Base-by-base conservation (phyloP, 1,140 invertebrate genomes). In the Drosophila carrolli region DNA sequence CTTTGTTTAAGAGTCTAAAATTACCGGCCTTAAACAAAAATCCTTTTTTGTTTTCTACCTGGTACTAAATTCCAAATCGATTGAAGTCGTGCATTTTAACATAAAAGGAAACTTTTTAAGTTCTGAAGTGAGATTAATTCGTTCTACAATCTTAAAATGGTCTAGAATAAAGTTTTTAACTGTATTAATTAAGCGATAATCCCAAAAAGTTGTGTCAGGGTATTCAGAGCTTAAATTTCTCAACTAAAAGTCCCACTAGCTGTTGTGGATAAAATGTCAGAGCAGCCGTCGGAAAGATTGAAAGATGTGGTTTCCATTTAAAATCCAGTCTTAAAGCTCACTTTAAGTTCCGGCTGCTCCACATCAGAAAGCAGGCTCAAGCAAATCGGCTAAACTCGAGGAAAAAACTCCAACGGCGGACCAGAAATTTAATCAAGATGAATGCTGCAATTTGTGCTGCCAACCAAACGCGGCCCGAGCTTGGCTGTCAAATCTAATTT, bases 401-500 rank as follows among this genome's bases (percentile, higher is more conserved):
- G 13, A 66, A 68, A 70, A 57, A 55, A 56, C 56, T 70, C 53
- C 68, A 37, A 23, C 60, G 32, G 14, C 44, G 46, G 23, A 63
- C 41, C 50, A 78, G 65, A 73, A 88, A 88, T 89, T 68, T 88
- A 88, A 88, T 88, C 83, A 88, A 84, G 84, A 88, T 89, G 83
- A 88, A 88, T 88, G 83, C 73, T 78, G 80, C 77, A 89, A 89
- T 89, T 89, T 89, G 84, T 90, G 80, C 65, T 61, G 78, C 51
- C 65, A 86, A 74, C 73, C 68, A 57, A 76, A 76, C 51, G 67
- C 75, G 67, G 60, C 38, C 35, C 71, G 66, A 54, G 73, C 56
- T 75, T 51, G 67, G 72, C 80, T 88, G 83, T 88, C 84, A 88
- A 88, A 88, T 88, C 80, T 88, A 86, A 88, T 84, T 88, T 88